These are phyloP conservation scores for Dipodomys spectabilis DNA, from an alignment of 2,113 vertebrate species.

Conservation along the genomic window DNA sequence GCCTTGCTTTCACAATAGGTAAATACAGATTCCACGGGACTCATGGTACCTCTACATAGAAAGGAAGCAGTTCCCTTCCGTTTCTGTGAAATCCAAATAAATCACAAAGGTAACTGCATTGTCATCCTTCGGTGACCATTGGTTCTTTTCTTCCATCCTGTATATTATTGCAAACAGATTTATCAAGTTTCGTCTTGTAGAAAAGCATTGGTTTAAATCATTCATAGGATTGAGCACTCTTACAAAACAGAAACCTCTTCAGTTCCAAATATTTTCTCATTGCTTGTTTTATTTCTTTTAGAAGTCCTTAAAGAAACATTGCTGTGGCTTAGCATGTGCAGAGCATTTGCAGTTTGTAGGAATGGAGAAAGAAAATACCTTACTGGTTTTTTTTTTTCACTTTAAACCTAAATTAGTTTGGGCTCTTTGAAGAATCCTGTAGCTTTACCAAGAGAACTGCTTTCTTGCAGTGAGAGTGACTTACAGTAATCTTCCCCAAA, in stretches of 20 bases:
- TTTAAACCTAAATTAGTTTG: conserved; percentile 80
- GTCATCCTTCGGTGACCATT: neutral
- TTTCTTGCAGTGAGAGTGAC: conserved; percentile 76
- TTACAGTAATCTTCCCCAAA: conserved; percentile 71
- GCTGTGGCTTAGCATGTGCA: conserved; percentile 66
- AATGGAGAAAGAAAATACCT: conserved; percentile 11
- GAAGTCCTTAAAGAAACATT: conserved; percentile 46
- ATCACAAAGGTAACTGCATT: neutral
- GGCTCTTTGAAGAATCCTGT: conserved; percentile 70
- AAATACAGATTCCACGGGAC: neutral
- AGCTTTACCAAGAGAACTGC: conserved; percentile 73
- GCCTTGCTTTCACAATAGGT: neutral
- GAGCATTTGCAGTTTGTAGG: conserved; percentile 63
- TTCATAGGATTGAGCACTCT: neutral
- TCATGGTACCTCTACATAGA: neutral
- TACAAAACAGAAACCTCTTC: conserved; percentile 54
- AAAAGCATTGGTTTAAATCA: conserved; percentile 24
- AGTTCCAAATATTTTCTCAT: neutral
- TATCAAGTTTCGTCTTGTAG: neutral
- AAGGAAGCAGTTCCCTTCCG: neutral
- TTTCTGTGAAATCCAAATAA: neutral
- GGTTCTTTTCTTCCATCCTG: neutral
- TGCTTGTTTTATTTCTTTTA: conserved; percentile 51
- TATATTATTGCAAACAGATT: neutral
- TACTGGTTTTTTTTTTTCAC: conserved; percentile 34